Base-by-base conservation (phyloP, 2,888 invertebrate species). In the Drosophila longiperda region DNA sequence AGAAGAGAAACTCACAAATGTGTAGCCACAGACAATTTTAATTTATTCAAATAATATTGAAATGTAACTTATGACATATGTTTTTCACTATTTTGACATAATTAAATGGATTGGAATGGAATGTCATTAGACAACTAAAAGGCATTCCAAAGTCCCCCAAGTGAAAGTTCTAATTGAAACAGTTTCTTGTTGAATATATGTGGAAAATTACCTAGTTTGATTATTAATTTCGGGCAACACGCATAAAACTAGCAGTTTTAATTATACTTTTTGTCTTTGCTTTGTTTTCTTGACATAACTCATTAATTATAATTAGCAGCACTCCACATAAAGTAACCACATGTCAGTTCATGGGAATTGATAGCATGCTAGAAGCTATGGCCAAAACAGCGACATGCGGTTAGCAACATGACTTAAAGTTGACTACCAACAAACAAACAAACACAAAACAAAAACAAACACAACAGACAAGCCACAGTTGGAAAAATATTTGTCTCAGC, bases 231-330 rank as follows among this genome's bases (percentile, higher is more conserved):
- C 8, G 12, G 5, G n/a, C 12, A 12, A 38, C 38, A 38, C 36
- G n/a, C 38, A n/a, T 55, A 26, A 12, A 45, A 45, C 4, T 26
- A 52, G 38, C 32, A 40, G 38, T 45, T 33, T 40, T 34, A 38
- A 52, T 54, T 52, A 42, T 36, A 58, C 53, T 59, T 62, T 66
- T 66, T 75, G 66, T 64, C 67, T 63, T 58, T 53, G 49, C 66
- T 42, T 36, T 38, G 53, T 68, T 66, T 67, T 60, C 68, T 73
- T 75, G 87, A 63, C 71, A 66, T 63, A 66, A 70, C 82, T 86
- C 88, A 86, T 87, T 86, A 85, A 86, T 86, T 87, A 86, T 82
- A 88, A 86, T 87, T 83, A 87, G 75, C 75, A 75, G 73, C 53
- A 72, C 65, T 69, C 64, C 64, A 40, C 66, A 70, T 42, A 77